A percentile compares a stretch with the other conserved stretches of the same genome.
These are phyloP conservation scores for Penelope pileata DNA, from an alignment of 2,113 vertebrate genomes.

Conservation along the genomic window DNA sequence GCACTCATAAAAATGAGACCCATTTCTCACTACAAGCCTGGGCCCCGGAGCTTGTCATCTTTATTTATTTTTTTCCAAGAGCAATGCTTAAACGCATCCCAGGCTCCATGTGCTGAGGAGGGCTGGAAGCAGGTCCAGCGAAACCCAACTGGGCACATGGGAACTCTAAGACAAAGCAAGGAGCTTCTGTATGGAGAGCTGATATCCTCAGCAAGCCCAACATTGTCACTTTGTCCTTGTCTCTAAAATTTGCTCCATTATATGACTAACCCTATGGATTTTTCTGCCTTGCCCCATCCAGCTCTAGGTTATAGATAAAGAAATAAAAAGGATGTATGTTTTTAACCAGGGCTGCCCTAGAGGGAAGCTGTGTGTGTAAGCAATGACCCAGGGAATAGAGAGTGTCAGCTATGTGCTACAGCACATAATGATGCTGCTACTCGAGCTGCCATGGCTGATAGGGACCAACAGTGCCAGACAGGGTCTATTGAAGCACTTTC, in stretches of 20 bases:
- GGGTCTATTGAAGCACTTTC: background rate
- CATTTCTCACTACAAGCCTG: background rate
- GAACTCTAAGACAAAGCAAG: background rate
- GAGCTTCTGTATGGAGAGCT: background rate
- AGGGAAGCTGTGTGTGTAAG: too few relatives aligned
- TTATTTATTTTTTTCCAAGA: background rate
- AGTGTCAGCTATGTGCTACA: background rate
- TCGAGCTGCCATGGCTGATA: background rate
- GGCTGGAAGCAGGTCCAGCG: background rate
- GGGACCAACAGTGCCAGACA: background rate
- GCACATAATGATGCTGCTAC: background rate
- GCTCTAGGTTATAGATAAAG: background rate
- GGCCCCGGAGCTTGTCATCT: background rate
- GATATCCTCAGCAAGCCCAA: background rate
- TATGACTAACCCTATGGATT: background rate
- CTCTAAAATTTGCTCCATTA: background rate
- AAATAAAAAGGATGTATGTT: background rate
- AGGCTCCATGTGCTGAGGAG: background rate
- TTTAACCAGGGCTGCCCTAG: background rate
- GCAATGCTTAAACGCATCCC: background rate
- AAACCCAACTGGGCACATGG: background rate
- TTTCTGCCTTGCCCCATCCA: background rate
- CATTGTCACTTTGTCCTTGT: background rate
- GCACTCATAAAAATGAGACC: conserved; percentile 48
- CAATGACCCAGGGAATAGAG: background rate